These are phyloP conservation scores for Ciconia boyciana DNA, from an alignment of 2,113 vertebrate genomes.

Conservation along the genomic window DNA sequence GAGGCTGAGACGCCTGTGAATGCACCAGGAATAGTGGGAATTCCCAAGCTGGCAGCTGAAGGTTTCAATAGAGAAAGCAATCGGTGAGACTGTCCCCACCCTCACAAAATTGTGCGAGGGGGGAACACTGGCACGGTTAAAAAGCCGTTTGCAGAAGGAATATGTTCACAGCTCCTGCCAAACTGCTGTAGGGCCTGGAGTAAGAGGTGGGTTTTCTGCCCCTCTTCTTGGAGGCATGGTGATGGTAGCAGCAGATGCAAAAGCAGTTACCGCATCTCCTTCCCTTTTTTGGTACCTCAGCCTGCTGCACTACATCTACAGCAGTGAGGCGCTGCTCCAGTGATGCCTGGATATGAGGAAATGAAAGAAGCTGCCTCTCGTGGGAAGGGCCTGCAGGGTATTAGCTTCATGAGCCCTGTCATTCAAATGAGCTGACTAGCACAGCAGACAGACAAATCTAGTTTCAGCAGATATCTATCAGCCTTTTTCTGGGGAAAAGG, in stretches of 20 bases:
- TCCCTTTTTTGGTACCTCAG: neutral
- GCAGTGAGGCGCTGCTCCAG: neutral
- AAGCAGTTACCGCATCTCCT: neutral
- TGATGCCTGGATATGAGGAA: neutral
- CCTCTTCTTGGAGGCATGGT: neutral
- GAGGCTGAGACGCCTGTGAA: accelerated
- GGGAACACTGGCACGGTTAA: accelerated
- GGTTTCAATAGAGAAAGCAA: neutral
- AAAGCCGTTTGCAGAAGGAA: neutral
- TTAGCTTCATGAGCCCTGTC: neutral
- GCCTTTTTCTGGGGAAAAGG: neutral
- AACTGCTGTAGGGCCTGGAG: neutral
- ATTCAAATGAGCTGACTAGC: too few species aligned
- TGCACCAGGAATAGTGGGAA: neutral
- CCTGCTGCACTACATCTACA: neutral
- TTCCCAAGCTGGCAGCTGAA: neutral
- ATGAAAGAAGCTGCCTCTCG: neutral
- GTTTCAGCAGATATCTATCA: neutral
- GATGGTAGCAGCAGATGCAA: neutral
- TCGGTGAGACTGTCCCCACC: neutral
- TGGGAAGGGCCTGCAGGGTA: neutral
- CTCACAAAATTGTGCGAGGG: accelerated
- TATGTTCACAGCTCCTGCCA: accelerated
- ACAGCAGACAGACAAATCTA: neutral
- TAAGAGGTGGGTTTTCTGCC: neutral